These are phyloP conservation scores for Lycia hirtaria DNA, from an alignment of 2,888 invertebrate species.

Conservation along the genomic window DNA sequence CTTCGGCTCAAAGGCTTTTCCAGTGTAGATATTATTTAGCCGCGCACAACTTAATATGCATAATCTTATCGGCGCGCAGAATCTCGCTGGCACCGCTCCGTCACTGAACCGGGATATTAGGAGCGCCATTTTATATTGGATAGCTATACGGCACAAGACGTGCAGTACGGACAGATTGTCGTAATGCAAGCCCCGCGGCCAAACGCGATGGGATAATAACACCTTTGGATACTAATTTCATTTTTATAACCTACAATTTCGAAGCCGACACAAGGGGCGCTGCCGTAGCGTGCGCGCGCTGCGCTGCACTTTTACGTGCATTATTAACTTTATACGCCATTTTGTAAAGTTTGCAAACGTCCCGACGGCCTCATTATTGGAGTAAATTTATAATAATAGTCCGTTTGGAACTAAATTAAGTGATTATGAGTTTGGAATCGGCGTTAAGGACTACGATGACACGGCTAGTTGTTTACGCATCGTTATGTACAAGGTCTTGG, in stretches of 20 bases:
- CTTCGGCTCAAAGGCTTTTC: slow-evolving; percentile 71
- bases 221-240: slow-evolving; percentile 85
- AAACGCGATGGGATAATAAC: slow-evolving; percentile 86
- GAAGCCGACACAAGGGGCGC: slow-evolving; percentile 85
- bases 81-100: slow-evolving; percentile 79
- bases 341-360: slow-evolving; percentile 83
- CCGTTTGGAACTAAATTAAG: slow-evolving; percentile 78
- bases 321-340: slow-evolving; percentile 85
- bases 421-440: slow-evolving; percentile 78
- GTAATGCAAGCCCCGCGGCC: slow-evolving; percentile 84
- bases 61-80: slow-evolving; percentile 84
- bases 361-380: slow-evolving; percentile 79
- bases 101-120: slow-evolving; percentile 84
- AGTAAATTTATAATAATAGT: slow-evolving; percentile 82
- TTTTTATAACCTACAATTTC: slow-evolving; percentile 86
- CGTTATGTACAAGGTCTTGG: slow-evolving; percentile 60
- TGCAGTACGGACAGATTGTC: slow-evolving; percentile 86
- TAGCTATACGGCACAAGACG: slow-evolving; percentile 85
- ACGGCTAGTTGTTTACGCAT: slow-evolving; percentile 67
- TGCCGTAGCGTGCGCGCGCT: slow-evolving; percentile 82
- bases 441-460: slow-evolving; percentile 79
- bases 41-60: slow-evolving; percentile 84
- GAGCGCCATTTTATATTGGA: slow-evolving; percentile 86
- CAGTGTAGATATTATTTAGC: slow-evolving; percentile 83
- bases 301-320: slow-evolving; percentile 80